Conservation (phyloP, 92 coral and sea anemone species). For the Actinostola sp. region DNA sequence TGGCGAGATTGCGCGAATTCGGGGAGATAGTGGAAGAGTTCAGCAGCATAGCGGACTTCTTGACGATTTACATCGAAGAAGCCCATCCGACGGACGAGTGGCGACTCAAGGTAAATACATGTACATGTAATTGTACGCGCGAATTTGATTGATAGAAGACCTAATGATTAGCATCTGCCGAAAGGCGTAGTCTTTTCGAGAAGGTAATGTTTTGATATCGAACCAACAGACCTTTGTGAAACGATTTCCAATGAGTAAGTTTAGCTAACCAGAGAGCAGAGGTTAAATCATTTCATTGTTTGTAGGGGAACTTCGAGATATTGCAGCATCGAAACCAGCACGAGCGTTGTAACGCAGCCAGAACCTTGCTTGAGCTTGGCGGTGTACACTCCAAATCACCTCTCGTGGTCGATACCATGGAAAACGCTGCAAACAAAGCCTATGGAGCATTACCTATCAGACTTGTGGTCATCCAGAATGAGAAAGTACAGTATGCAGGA, state of each 20-base stretch:
- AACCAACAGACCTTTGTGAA: constrained; percentile 1
- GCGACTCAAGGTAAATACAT: constrained; percentile 71
- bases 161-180: constrained; percentile 21
- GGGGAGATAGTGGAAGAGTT: constrained; percentile 68
- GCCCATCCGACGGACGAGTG: constrained; percentile 85
- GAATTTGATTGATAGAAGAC: too few relatives aligned
- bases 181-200: constrained; percentile 29
- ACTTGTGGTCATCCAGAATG: constrained; percentile 72
- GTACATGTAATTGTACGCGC: too few relatives aligned
- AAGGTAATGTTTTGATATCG: constrained; percentile 1
- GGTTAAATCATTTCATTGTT: constrained; percentile 12
- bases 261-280: constrained; percentile 10
- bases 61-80: constrained; percentile 77
- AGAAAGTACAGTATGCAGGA: constrained; percentile 73
- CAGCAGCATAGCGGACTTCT: constrained; percentile 76
- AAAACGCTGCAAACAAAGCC: constrained; percentile 71
- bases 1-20: constrained; percentile 85
- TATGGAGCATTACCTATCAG: constrained; percentile 92
- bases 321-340: constrained; percentile 69
- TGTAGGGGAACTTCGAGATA: constrained; percentile 68
- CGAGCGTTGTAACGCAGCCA: constrained; percentile 83
- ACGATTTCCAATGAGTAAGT: neutral
- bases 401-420: constrained; percentile 76
- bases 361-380: constrained; percentile 38
- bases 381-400: constrained; percentile 45